Conservation (phyloP, 1,140 invertebrate genomes). For the Brachionus angularis region DNA sequence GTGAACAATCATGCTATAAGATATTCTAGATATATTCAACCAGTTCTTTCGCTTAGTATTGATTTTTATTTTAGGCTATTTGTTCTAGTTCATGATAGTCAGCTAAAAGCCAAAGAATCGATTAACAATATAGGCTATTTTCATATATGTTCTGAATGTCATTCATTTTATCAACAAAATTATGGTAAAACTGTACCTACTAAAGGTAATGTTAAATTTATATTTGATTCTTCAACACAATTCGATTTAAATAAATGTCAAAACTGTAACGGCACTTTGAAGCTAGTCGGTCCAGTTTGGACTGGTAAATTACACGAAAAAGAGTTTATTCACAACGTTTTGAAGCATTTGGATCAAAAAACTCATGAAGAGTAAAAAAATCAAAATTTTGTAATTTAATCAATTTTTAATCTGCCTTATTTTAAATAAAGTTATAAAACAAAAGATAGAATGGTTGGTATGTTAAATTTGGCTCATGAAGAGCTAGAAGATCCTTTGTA, state of each 20-base stretch:
- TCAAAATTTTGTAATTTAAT: constrained; percentile 46
- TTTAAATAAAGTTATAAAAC: constrained; percentile 60
- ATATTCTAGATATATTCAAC: constrained; percentile 86
- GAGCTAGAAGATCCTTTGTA: constrained; percentile 79
- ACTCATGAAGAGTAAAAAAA: constrained; percentile 58
- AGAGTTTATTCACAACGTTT: constrained; percentile 67
- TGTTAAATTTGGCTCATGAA: constrained; percentile 62
- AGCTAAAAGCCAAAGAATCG: constrained; percentile 72
- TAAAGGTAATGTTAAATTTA: constrained; percentile 49
- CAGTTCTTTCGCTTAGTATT: constrained; percentile 81
- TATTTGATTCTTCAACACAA: constrained; percentile 10
- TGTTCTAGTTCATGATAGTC: constrained; percentile 74
- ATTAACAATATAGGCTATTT: constrained; percentile 64
- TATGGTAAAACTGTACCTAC: constrained; percentile 63
- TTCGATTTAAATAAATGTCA: constrained; percentile 46
- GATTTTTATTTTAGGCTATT: constrained; percentile 97
- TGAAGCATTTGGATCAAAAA: constrained; percentile 52
- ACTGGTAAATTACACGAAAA: constrained; percentile 73
- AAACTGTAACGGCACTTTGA: constrained; percentile 49
- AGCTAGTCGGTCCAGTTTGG: constrained; percentile 89
- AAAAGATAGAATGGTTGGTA: constrained; percentile 67
- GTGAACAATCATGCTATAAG: constrained; percentile 85
- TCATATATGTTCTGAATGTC: constrained; percentile 82
- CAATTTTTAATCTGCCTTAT: not conserved
- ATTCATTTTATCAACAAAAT: constrained; percentile 70